phyloP scores from a whole-genome alignment of 1,140 invertebrate genomes.

The Drosophila pandora region DNA sequence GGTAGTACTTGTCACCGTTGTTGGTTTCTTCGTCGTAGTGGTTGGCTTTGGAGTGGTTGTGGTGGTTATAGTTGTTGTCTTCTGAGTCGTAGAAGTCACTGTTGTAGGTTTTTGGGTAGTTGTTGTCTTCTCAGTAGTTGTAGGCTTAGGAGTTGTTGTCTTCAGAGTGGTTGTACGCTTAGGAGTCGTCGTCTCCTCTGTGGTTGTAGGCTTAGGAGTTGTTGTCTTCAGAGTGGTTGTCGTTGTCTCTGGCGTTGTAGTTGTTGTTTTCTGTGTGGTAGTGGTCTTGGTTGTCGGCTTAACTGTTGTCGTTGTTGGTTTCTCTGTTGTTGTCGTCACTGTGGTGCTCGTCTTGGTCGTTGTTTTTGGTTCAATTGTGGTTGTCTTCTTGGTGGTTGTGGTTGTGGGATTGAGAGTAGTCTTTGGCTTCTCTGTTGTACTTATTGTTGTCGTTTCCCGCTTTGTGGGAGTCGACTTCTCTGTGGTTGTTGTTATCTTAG shows the following conservation, averaged over 20 bases:
- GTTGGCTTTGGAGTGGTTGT: slow-evolving; percentile 10
- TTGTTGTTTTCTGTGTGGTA: not conserved
- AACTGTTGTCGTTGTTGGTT: not conserved
- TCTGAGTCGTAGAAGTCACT: not conserved
- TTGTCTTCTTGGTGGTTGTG: not conserved
- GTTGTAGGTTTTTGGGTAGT: not conserved
- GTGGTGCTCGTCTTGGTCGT: not conserved
- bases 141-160: not conserved
- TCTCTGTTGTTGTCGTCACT: slow-evolving; percentile 7
- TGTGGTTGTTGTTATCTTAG: not conserved
- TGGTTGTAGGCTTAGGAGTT: slow-evolving; percentile 1
- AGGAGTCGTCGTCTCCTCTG: not conserved
- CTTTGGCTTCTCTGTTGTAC: slow-evolving; percentile 2
- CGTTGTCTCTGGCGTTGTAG: not conserved
- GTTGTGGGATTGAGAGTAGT: slow-evolving; percentile 6
- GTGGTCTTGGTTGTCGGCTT: slow-evolving; percentile 1
- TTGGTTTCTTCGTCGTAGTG: not conserved
- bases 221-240: not conserved
- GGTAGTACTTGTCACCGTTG: not conserved
- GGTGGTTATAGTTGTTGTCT: not conserved
- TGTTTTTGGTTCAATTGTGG: not conserved
- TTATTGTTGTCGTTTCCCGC: slow-evolving; percentile 4
- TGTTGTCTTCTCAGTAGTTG: slow-evolving; percentile 3
- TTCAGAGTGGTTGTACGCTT: not conserved
- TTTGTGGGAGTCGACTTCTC: not conserved